Evolutionary conservation across 2,888 invertebrate genomes (phyloP), one percentile per base, ranked within the genome.

Genomic region (Heliconius sara): DNA sequence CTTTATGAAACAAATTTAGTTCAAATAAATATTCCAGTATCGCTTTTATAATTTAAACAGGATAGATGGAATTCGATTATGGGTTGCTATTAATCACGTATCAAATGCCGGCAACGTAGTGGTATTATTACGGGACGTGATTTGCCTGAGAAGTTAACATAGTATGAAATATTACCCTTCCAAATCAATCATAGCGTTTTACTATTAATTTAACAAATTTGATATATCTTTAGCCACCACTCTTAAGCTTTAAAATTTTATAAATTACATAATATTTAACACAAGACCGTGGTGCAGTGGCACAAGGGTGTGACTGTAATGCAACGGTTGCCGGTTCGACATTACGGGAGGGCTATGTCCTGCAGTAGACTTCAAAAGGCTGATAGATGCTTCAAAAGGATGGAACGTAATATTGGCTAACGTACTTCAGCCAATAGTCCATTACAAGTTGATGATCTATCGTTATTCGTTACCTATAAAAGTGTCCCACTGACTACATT

Each of bases 31-130:
- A 68, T 39, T 34, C 34, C 67, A 34, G 10, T 39, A 39, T 70
- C 16, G 43, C 25, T 43, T 70, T 47, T 70, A 70, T 25, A 70
- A 70, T 25, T 70, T 16, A 25, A 47, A 70, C 70, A 7, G 70
- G 43, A 25, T 47, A 43, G 70, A 70, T 16, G 25, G 70, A 70
- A 43, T 43, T 47, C 9, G 70, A 70, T 70, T 47, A 70, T 47
- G 25, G 70, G 43, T 70, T 9, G 70, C 68, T 25, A 47, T 70
- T 70, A 47, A 70, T 70, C 70, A 70, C 43, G 70, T 47, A 70
- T 43, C 39, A 70, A 70, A 70, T 70, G 0, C 43, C 25, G 43
- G 43, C 70, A 47, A 70, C 70, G 43, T 43, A 16, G 43, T 25
- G 9, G 25, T 70, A 13, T 43, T 70, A 70, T 43, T 70, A 70